Percentiles rank a stretch among this genome's conserved stretches.
phyloP scores from a whole-genome alignment of 2,797 vertebrate genomes.

The Cheirogaleus major region DNA sequence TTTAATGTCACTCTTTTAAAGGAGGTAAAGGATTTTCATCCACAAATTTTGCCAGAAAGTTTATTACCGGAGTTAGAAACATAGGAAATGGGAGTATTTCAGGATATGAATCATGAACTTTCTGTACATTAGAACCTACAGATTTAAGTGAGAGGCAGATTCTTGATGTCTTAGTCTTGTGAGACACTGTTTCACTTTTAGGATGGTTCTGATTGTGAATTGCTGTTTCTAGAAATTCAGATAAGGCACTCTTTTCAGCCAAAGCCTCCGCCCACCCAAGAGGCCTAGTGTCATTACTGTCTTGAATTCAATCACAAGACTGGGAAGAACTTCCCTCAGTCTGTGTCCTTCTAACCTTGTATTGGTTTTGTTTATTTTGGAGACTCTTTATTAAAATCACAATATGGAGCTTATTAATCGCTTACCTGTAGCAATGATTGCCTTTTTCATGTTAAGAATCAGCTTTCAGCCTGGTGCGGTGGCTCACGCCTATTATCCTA shows the following conservation, averaged over 20 bases:
- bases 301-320: conserved; percentile 23
- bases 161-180: background rate
- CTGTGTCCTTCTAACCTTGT: background rate
- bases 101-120: background rate
- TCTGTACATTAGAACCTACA: background rate
- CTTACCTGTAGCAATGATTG: background rate
- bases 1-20: background rate
- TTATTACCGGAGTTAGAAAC: background rate
- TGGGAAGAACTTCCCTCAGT: background rate
- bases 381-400: background rate
- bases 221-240: conserved; percentile 28
- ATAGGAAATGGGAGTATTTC: background rate
- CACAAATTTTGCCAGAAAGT: background rate
- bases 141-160: background rate
- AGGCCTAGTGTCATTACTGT: background rate
- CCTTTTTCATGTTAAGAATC: background rate
- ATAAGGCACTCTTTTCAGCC: background rate
- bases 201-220: background rate
- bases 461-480: too few relatives aligned
- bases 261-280: background rate
- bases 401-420: background rate
- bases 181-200: background rate
- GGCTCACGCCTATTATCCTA: too few relatives aligned
- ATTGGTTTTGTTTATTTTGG: conserved; percentile 21
- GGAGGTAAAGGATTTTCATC: background rate